These are phyloP conservation scores for Apis laboriosa DNA, from an alignment of 1,140 invertebrate species.

Conservation along the genomic window DNA sequence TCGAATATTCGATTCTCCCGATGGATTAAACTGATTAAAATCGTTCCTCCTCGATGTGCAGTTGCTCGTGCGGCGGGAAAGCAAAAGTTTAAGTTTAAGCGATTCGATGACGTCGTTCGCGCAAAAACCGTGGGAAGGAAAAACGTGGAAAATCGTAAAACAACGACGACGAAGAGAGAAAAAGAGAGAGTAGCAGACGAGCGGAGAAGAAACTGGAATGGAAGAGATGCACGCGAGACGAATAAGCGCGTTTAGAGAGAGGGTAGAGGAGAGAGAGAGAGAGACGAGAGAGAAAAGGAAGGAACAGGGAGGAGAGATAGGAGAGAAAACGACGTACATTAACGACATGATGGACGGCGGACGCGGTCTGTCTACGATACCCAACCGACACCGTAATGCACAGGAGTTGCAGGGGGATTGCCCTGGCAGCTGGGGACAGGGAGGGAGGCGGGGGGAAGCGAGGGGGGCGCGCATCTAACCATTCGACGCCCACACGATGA, in stretches of 20 bases:
- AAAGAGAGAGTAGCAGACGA: background rate
- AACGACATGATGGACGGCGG: conserved; percentile 69
- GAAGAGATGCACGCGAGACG: conserved; percentile 38
- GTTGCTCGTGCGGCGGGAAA: conserved; percentile 3
- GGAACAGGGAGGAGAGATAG: conserved; percentile 12
- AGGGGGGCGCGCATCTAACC: conserved; percentile 35
- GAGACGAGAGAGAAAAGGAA: conserved; percentile 24
- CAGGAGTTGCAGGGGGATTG: conserved; percentile 37
- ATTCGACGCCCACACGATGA: conserved; percentile 58
- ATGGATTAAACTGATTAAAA: too few species aligned
- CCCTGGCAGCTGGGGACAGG: background rate
- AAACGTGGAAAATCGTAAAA: conserved; percentile 3
- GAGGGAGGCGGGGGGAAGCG: too few species aligned
- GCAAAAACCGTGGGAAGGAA: conserved; percentile 3
- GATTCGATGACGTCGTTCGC: conserved; percentile 1
- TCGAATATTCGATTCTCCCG: too few species aligned
- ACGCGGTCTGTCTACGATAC: conserved; percentile 65
- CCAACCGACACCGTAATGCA: conserved; percentile 52
- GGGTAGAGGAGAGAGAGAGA: conserved; percentile 24
- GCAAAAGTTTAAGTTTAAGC: background rate
- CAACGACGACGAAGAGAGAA: background rate
- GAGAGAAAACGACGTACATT: conserved; percentile 66
- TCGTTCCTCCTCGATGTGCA: background rate
- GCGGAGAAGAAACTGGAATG: conserved; percentile 14
- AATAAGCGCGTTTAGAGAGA: conserved; percentile 58